These are phyloP conservation scores for Xestoiulus laeticollis DNA, from an alignment of 2,888 invertebrate genomes.

Conservation along the genomic window DNA sequence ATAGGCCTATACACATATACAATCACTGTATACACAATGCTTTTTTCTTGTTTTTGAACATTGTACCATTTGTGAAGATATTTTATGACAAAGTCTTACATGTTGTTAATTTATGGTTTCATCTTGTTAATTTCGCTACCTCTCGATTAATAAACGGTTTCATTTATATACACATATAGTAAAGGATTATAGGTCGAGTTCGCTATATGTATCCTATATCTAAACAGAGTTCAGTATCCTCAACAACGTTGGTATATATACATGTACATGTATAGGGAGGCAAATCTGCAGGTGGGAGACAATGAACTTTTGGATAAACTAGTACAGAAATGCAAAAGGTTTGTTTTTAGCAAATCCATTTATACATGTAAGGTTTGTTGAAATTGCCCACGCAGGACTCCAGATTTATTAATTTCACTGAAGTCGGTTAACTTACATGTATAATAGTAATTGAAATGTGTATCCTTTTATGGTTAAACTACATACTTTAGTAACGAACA, in stretches of 20 bases:
- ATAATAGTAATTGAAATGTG: too few species aligned
- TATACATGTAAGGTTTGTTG: background rate
- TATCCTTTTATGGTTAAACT: too few species aligned
- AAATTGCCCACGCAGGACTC: background rate
- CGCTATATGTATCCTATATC: background rate
- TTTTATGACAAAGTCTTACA: too few species aligned
- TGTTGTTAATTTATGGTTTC: too few species aligned
- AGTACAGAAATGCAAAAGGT: background rate
- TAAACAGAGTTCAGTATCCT: background rate
- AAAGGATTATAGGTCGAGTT: background rate
- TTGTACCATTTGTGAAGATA: too few species aligned
- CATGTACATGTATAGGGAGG: too few species aligned
- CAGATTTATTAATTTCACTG: background rate
- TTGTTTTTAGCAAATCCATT: background rate
- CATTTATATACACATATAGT: background rate
- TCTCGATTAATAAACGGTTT: background rate
- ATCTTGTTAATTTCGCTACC: background rate
- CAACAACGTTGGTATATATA: background rate
- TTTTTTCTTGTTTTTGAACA: too few species aligned
- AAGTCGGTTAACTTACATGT: background rate
- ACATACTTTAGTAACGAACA: background rate
- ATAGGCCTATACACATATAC: too few species aligned
- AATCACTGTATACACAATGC: too few species aligned
- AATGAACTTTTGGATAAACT: background rate
- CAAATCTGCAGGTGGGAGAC: conserved; percentile 9